Conservation (phyloP, 2,113 vertebrate genomes). For the Pardalotus punctatus region DNA sequence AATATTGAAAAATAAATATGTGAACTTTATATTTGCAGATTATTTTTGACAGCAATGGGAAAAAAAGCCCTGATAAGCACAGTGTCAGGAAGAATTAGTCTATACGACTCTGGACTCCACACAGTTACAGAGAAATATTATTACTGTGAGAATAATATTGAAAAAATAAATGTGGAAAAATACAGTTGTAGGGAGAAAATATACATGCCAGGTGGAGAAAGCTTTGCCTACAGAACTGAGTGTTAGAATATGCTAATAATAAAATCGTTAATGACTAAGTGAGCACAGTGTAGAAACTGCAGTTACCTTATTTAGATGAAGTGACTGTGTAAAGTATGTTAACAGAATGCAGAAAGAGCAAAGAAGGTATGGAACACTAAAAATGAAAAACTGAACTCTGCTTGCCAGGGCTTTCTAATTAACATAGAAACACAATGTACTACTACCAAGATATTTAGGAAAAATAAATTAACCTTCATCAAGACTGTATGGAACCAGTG, state of each 20-base stretch:
- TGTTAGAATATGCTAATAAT: conserved; percentile 56
- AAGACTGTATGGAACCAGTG: background rate
- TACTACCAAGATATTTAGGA: background rate
- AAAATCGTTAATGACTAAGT: conserved; percentile 67
- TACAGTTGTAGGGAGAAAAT: conserved; percentile 29
- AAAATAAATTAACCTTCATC: background rate
- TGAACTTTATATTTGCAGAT: conserved; percentile 32
- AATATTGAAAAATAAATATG: conserved; percentile 25
- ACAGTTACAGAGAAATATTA: conserved; percentile 6
- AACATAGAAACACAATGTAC: conserved; percentile 4
- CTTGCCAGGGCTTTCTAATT: background rate
- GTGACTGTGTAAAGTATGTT: conserved; percentile 49
- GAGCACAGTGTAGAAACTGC: conserved; percentile 27
- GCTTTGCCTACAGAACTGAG: conserved; percentile 39
- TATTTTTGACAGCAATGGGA: conserved; percentile 34
- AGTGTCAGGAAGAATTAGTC: conserved; percentile 24
- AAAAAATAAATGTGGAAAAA: conserved; percentile 53
- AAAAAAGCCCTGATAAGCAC: conserved; percentile 1
- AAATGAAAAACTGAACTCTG: conserved; percentile 46
- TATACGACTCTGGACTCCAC: background rate
- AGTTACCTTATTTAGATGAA: conserved; percentile 61
- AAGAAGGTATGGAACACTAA: conserved; percentile 14
- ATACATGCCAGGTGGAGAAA: conserved; percentile 26
- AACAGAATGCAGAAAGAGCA: conserved; percentile 37
- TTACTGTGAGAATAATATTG: conserved; percentile 10